Conservation (phyloP, 2,113 vertebrate species). For the Melospiza melodia region DNA sequence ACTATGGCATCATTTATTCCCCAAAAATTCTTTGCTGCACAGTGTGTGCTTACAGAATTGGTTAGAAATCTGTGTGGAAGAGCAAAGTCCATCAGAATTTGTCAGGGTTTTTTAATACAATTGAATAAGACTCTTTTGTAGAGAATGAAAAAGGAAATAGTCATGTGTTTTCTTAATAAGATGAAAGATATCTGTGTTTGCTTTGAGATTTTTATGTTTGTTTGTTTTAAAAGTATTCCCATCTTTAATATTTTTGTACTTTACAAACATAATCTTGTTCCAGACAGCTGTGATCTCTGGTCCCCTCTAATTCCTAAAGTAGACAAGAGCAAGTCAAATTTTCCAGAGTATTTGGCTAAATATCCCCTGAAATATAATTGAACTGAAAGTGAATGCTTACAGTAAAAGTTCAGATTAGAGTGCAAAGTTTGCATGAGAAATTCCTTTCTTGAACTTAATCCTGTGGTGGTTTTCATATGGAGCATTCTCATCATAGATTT, state of each 20-base stretch:
- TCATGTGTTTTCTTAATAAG: constrained; percentile 69
- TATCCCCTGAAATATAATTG: constrained; percentile 47
- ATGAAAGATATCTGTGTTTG: constrained; percentile 73
- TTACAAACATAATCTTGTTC: constrained; percentile 70
- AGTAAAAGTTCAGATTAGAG: constrained; percentile 59
- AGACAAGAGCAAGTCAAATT: constrained; percentile 56
- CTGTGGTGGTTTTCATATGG: constrained; percentile 31
- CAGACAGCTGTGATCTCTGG: constrained; percentile 68
- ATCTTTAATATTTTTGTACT: constrained; percentile 75
- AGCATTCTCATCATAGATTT: constrained; percentile 59
- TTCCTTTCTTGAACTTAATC: constrained; percentile 64
- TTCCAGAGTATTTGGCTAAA: constrained; percentile 63
- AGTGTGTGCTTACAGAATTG: background rate
- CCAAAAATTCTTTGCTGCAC: background rate
- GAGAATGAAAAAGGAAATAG: constrained; percentile 58
- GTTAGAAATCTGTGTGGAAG: background rate
- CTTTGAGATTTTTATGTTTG: constrained; percentile 72
- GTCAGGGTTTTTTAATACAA: background rate
- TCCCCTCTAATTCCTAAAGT: constrained; percentile 59
- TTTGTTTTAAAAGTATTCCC: constrained; percentile 71
- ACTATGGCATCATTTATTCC: background rate
- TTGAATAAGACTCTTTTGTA: constrained; percentile 30
- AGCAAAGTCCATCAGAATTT: background rate
- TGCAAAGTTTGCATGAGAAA: constrained; percentile 66
- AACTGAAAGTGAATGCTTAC: constrained; percentile 55